These are phyloP conservation scores for Cantharis nigra DNA, from an alignment of 2,888 invertebrate species.

Conservation along the genomic window DNA sequence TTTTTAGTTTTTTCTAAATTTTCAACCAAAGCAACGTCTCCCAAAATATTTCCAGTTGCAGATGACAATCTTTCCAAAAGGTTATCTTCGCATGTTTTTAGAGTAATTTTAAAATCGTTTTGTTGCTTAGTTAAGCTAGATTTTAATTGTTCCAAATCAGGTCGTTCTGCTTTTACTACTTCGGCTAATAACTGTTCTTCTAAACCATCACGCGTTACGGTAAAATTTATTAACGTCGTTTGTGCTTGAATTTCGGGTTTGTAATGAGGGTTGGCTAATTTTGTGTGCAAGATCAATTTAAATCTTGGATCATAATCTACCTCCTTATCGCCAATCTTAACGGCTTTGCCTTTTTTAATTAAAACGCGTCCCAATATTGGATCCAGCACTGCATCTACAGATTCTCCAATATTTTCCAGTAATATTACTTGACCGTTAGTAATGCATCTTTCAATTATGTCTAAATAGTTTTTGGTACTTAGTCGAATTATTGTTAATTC, in stretches of 20 bases:
- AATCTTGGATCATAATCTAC: conserved; percentile 85
- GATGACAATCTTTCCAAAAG: conserved; percentile 83
- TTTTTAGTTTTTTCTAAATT: conserved; percentile 93
- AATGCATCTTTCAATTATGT: conserved; percentile 71
- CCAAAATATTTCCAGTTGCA: conserved; percentile 89
- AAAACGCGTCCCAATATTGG: conserved; percentile 85
- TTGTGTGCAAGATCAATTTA: conserved; percentile 86
- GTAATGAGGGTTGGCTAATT: conserved; percentile 93
- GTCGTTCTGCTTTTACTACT: conserved; percentile 91
- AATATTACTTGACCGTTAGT: conserved; percentile 76
- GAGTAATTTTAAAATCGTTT: conserved; percentile 91
- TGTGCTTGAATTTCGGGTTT: conserved; percentile 97
- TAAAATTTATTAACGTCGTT: conserved; percentile 93
- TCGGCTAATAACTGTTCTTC: conserved; percentile 93
- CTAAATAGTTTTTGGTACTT: conserved; percentile 82
- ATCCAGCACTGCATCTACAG: conserved; percentile 88
- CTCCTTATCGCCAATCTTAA: conserved; percentile 90
- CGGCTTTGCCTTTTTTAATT: conserved; percentile 81
- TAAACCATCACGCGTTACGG: conserved; percentile 88
- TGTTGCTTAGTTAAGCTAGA: conserved; percentile 87
- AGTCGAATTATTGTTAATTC: conserved; percentile 76
- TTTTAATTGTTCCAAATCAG: conserved; percentile 84
- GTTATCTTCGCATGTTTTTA: conserved; percentile 91
- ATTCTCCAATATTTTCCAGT: conserved; percentile 89
- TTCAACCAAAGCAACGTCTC: conserved; percentile 86